Base-by-base conservation (phyloP, 2,888 invertebrate genomes). In the Mythimna loreyi region DNA sequence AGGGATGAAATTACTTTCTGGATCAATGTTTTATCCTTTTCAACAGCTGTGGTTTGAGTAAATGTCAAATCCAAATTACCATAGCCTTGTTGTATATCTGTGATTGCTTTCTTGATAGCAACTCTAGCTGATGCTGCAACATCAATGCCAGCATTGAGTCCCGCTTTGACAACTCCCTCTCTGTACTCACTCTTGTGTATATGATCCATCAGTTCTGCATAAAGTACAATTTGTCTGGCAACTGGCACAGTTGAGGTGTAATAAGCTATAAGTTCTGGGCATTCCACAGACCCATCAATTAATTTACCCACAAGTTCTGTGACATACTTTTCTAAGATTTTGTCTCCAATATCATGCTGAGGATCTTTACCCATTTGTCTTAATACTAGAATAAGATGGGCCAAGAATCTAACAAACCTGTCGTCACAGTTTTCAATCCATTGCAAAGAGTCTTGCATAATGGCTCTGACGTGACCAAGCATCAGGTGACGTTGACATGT, bases 401-500 rank as follows among this genome's bases (percentile, higher is more conserved):
- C 97, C 80, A 98, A 95, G 86, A 99, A 99, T 80, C 99, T 95
- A 40, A 98, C 90, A 80, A 98, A 97, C 83, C 96, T 90, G 55
- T 94, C 94, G 52, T 94, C 94, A 30, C 93, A 91, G 67, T 92
- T 94, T 40, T 97, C 96, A 50, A 97, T 89, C 97, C 98, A 98
- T 16, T 93, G 92, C 58, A 97, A 96, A 81, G 98, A 96, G 75
- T 97, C 96, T 79, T 97, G 97, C 92, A 99, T 96, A 63, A 99
- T 94, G 57, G 97, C 96, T 19, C 97, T 96, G n/a, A 97, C 95
- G 87, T 98, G 97, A 80, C 98, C 98, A 3, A 99, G 94, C 91
- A 99, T 99, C 28, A 99, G 92, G 87, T 97, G 97, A 82, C 98
- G 98, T 90, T 99, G 99, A 70, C 99, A 97, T 9, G 97, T 94